Evolutionary conservation across 2,797 vertebrate species (phyloP).

Genomic region (Sternarchorhynchus goeldii): DNA sequence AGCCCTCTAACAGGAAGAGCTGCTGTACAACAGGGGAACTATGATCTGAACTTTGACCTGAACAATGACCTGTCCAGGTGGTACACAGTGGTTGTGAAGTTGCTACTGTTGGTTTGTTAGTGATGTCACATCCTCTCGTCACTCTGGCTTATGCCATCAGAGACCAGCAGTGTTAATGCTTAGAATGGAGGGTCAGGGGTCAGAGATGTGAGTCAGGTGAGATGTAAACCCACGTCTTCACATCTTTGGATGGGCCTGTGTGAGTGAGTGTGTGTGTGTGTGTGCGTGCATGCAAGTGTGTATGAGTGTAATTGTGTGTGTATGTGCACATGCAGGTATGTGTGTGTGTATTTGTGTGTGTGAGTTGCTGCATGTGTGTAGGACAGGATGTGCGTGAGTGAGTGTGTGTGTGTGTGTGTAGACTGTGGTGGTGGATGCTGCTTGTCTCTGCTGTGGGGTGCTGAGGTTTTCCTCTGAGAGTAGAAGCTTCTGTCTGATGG

Average conservation of each 20-base stretch:
- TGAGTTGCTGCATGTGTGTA: no score
- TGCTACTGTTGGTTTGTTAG: no score
- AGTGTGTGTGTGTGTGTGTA: neutral
- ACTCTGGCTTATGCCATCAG: no score
- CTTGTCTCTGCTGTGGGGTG: slow-evolving; percentile 44
- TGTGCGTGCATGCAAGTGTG: neutral
- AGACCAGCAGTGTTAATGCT: no score
- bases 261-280: neutral
- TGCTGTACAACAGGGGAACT: neutral
- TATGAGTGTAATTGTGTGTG: neutral
- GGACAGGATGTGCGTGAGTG: neutral
- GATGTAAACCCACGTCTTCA: no score
- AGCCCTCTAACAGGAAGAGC: neutral
- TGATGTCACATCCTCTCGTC: no score
- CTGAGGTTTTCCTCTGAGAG: slow-evolving; percentile 58
- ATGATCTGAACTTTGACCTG: no score
- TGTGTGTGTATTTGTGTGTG: neutral
- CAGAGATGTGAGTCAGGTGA: no score
- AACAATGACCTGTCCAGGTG: no score
- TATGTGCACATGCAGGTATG: slow-evolving; percentile 13
- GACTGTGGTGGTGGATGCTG: slow-evolving; percentile 30
- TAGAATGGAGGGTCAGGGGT: no score
- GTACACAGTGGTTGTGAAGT: no score
- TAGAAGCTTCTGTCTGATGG: slow-evolving; percentile 49
- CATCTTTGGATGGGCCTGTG: no score